A percentile compares a stretch with the other conserved stretches of the same genome.
Conservation (phyloP, 1,140 invertebrate genomes). For the Drosophila ananassae region DNA sequence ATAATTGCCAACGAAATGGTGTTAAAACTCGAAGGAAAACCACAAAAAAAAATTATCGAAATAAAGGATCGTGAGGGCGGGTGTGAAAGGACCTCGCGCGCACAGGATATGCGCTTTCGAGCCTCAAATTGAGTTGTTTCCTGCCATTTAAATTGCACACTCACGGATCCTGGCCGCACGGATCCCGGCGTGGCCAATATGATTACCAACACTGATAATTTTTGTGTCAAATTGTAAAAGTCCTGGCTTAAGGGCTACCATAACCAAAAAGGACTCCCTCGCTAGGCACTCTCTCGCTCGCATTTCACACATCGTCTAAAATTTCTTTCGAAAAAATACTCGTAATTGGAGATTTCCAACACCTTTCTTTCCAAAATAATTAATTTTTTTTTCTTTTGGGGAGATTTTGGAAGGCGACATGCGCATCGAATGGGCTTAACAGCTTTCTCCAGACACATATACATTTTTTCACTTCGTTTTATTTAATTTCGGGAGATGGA, state of each 20-base stretch:
- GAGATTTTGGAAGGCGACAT: conserved; percentile 39
- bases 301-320: conserved; percentile 66
- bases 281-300: conserved; percentile 41
- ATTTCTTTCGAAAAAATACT: conserved; percentile 43
- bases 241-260: conserved; percentile 5
- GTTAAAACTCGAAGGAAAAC: conserved; percentile 59
- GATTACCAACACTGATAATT: conserved; percentile 67
- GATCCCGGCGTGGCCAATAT: conserved; percentile 64
- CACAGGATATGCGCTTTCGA: conserved; percentile 57
- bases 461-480: conserved; percentile 17
- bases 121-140: conserved; percentile 74
- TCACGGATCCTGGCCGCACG: conserved; percentile 25
- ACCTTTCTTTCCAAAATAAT: conserved; percentile 69
- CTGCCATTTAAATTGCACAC: conserved; percentile 70
- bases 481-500: conserved; percentile 23
- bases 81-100: conserved; percentile 24
- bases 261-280: background rate
- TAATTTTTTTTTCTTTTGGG: conserved; percentile 53
- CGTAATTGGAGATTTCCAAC: conserved; percentile 80
- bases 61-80: background rate
- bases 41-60: conserved; percentile 60
- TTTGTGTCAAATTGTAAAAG: conserved; percentile 41
- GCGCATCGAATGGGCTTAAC: conserved; percentile 75
- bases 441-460: conserved; percentile 53
- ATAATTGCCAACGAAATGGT: conserved; percentile 37